Base-by-base conservation (phyloP, 1,140 invertebrate genomes). In the Oryctes rhinoceros region DNA sequence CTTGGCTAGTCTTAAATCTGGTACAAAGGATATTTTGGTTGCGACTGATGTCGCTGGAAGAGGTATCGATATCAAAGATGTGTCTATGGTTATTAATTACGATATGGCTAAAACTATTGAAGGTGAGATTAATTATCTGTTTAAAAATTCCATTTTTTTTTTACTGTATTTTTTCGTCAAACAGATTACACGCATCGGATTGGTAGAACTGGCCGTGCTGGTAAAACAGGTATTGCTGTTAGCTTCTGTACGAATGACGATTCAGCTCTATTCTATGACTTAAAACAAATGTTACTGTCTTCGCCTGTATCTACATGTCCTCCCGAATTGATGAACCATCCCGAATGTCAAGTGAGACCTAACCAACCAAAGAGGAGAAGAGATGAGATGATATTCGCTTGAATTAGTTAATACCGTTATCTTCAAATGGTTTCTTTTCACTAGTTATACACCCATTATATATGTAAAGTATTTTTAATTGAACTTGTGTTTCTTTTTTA, bases 31-130 rank as follows among this genome's bases (percentile, higher is more conserved):
- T 87, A 99, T 99, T 85, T 89, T 99, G 79, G 98, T 99, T n/a
- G 99, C 99, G 0, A 99, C 99, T 5, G 98, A 99, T 90, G 98
- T 99, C 1, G 99, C 99, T 86, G 98, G 98, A 83, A 94, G 98
- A 93, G 99, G 99, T 97, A 99, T 99, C 82, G 98, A 99, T 86
- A 99, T 99, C 85, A 99, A 99, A 88, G 98, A 99, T 89, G 98
- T 99, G 0, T 98, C 97, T 0, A 92, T 99, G 89, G 98, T 99
- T 81, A 98, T 99, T 83, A 99, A 99, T 88, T 99, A 99, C 84
- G 99, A 99, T 88, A 99, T 99, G 98, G 97, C 98, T 0, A 99
- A 99, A 89, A 94, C 94, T 76, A 99, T 99, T 86, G 98, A 99
- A 92, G 94, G 94, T 67, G 65, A 9, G 30, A 24, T 67, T 67